phyloP scores from a whole-genome alignment of 2,113 vertebrate species.

The Sinocyclocheilus anophthalmus region DNA sequence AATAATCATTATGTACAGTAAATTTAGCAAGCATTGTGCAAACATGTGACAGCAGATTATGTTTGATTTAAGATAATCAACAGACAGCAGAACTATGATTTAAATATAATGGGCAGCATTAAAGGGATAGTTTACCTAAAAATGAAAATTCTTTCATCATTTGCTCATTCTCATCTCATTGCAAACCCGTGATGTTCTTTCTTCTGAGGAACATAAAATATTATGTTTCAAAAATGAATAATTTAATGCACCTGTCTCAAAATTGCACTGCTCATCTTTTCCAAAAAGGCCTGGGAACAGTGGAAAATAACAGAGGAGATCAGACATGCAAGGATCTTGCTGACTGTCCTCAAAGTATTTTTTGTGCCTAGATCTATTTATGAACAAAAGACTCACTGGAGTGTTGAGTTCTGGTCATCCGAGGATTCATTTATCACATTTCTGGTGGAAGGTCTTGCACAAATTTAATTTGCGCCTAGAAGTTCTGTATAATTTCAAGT shows the following conservation, averaged over 20 bases:
- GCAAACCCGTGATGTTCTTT: background rate
- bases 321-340: background rate
- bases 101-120: background rate
- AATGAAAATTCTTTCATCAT: background rate
- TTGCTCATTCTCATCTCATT: background rate
- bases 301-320: background rate
- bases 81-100: background rate
- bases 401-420: conserved; percentile 11
- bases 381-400: conserved; percentile 15
- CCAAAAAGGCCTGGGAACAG: background rate
- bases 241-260: background rate
- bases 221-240: background rate
- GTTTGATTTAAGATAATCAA: background rate
- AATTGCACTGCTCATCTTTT: background rate
- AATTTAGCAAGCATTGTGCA: background rate
- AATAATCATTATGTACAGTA: background rate
- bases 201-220: background rate
- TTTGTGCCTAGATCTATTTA: conserved; percentile 20
- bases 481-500: background rate
- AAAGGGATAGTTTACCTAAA: background rate
- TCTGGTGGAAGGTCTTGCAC: conserved; percentile 10
- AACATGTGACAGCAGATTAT: background rate
- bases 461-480: conserved; percentile 13
- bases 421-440: conserved; percentile 21
- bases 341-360: conserved; percentile 10